Evolutionary conservation across 2,888 invertebrate species (phyloP).

Genomic region (Ornithoptera priamus): DNA sequence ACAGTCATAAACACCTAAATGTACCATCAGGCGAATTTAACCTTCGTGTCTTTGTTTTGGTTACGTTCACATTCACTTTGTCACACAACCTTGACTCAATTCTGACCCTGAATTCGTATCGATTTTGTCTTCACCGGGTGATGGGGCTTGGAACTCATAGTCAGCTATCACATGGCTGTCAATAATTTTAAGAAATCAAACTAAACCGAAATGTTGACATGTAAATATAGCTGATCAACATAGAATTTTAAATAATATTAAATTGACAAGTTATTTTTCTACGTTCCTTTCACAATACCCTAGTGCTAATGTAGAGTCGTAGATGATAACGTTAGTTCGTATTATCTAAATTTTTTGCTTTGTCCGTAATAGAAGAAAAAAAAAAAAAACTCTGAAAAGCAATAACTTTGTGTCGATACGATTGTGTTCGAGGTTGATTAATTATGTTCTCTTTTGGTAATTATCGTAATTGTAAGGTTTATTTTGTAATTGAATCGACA

Average conservation of each 20-base stretch:
- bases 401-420: constrained; percentile 26
- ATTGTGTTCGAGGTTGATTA: constrained; percentile 20
- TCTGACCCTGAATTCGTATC: constrained; percentile 37
- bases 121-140: constrained; percentile 71
- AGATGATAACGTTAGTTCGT: constrained; percentile 39
- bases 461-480: constrained; percentile 51
- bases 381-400: constrained; percentile 18
- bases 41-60: no score
- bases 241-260: constrained; percentile 73
- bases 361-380: constrained; percentile 30
- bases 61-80: no score
- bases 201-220: constrained; percentile 76
- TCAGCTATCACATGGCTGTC: constrained; percentile 81
- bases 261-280: constrained; percentile 79
- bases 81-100: background rate
- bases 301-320: constrained; percentile 46
- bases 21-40: no score
- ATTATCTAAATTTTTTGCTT: constrained; percentile 41
- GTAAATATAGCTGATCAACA: constrained; percentile 79
- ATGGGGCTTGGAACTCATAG: constrained; percentile 71
- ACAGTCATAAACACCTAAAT: no score
- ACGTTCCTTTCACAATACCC: constrained; percentile 69
- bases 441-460: constrained; percentile 35
- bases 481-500: constrained; percentile 62
- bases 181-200: constrained; percentile 76